These are phyloP conservation scores for Mystacornis crossleyi DNA, from an alignment of 2,113 vertebrate species.

Conservation along the genomic window DNA sequence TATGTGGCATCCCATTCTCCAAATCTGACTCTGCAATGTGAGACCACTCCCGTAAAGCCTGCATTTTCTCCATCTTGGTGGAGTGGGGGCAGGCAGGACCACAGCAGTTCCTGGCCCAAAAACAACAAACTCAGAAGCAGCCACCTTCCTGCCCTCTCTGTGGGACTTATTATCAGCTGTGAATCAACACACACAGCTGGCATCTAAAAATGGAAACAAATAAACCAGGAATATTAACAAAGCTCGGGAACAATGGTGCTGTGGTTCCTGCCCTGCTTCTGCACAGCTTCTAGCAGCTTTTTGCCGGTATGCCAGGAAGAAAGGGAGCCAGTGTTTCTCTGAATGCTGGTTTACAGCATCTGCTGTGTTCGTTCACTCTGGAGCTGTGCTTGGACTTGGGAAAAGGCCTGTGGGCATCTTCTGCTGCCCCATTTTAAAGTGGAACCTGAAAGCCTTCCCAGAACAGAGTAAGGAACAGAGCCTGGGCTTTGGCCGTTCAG, in stretches of 20 bases:
- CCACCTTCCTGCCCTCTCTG: constrained; percentile 51
- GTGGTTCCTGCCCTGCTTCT: constrained; percentile 28
- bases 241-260: neutral
- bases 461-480: neutral
- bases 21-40: neutral
- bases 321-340: neutral
- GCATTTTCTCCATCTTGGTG: neutral
- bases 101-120: neutral
- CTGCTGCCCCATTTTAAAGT: neutral
- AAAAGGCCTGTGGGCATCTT: neutral
- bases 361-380: neutral
- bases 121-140: constrained; percentile 52
- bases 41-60: neutral
- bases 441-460: neutral
- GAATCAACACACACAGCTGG: constrained; percentile 46
- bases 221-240: constrained; percentile 53
- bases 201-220: constrained; percentile 61
- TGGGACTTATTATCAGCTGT: neutral
- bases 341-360: neutral
- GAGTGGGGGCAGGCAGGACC: neutral
- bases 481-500: neutral
- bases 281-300: neutral
- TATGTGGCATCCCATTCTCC: neutral
- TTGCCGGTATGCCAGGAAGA: neutral
- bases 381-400: neutral